Conservation (phyloP, 2,797 vertebrate genomes). For the Liasis olivaceus region DNA sequence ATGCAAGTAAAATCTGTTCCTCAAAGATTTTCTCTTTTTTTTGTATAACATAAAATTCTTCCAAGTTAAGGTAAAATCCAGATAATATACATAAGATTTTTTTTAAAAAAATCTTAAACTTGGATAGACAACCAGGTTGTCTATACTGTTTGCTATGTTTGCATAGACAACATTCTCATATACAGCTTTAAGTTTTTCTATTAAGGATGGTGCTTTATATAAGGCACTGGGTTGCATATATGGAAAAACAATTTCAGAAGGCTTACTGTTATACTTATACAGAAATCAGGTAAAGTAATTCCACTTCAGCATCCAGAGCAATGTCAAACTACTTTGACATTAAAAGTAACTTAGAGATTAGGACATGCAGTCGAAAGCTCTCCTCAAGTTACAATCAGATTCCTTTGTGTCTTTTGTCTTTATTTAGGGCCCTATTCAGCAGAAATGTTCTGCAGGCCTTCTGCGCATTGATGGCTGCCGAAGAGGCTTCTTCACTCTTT, state of each 20-base stretch:
- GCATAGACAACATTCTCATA: background rate
- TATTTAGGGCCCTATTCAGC: slow-evolving; percentile 73
- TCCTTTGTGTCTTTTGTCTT: slow-evolving; percentile 68
- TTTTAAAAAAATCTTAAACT: slow-evolving; percentile 16
- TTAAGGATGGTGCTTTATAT: slow-evolving; percentile 1
- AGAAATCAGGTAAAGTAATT: slow-evolving; percentile 27
- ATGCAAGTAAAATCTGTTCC: background rate
- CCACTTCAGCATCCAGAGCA: slow-evolving; percentile 50
- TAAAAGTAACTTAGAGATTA: slow-evolving; percentile 31
- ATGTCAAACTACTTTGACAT: slow-evolving; percentile 58
- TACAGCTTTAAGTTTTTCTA: slow-evolving; percentile 1
- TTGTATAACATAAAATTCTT: slow-evolving; percentile 39
- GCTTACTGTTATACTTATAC: slow-evolving; percentile 14
- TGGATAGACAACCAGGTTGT: slow-evolving; percentile 32
- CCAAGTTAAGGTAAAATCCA: slow-evolving; percentile 27
- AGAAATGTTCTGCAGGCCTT: slow-evolving; percentile 75
- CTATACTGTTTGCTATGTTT: background rate
- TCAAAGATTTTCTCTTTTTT: slow-evolving; percentile 39
- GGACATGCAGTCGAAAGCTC: slow-evolving; percentile 56
- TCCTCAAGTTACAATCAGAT: slow-evolving; percentile 63
- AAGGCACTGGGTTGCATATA: slow-evolving; percentile 27
- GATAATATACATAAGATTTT: slow-evolving; percentile 20
- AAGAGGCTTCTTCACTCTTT: slow-evolving; percentile 76
- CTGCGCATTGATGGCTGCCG: slow-evolving; percentile 75
- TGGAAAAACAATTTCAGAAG: slow-evolving; percentile 41